Evolutionary conservation across 2,888 invertebrate genomes (phyloP).

Genomic region (Philereme vetulata): DNA sequence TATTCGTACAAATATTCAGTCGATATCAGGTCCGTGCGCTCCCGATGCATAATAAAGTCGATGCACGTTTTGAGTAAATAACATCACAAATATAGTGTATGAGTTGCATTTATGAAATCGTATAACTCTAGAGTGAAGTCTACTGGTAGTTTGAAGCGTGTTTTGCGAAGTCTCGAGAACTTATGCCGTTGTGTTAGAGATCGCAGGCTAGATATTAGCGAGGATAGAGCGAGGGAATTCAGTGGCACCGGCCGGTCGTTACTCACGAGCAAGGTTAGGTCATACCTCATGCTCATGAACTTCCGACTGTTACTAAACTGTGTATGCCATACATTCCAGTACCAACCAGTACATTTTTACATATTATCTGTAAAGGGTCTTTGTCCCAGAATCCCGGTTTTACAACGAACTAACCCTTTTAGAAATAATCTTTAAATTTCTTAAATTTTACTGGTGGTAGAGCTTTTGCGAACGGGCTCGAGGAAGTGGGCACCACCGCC

Average conservation of each 20-base stretch:
- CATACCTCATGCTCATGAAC: constrained; percentile 30
- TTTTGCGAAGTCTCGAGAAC: constrained; percentile 23
- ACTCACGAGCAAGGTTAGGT: constrained; percentile 28
- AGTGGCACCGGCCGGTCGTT: constrained; percentile 27
- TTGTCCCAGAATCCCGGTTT: neutral
- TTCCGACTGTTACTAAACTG: constrained; percentile 23
- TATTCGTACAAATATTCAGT: constrained; percentile 31
- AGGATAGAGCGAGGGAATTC: constrained; percentile 28
- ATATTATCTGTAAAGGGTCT: neutral
- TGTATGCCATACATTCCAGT: constrained; percentile 8
- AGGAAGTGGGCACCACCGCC: too few species aligned
- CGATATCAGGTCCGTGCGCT: constrained; percentile 27
- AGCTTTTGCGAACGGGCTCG: too few species aligned
- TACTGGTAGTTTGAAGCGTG: constrained; percentile 11
- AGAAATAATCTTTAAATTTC: neutral
- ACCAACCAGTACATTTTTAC: neutral
- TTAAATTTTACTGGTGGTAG: too few species aligned
- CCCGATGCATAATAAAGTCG: constrained; percentile 19
- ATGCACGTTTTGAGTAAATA: constrained; percentile 21
- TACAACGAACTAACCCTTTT: constrained; percentile 15
- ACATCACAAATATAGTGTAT: constrained; percentile 14
- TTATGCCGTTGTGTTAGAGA: constrained; percentile 25
- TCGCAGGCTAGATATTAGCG: constrained; percentile 31
- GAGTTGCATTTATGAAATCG: constrained; percentile 15
- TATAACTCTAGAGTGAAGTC: constrained; percentile 3